These are phyloP conservation scores for Penaeus indicus DNA, from an alignment of 1,140 invertebrate species.

Conservation along the genomic window DNA sequence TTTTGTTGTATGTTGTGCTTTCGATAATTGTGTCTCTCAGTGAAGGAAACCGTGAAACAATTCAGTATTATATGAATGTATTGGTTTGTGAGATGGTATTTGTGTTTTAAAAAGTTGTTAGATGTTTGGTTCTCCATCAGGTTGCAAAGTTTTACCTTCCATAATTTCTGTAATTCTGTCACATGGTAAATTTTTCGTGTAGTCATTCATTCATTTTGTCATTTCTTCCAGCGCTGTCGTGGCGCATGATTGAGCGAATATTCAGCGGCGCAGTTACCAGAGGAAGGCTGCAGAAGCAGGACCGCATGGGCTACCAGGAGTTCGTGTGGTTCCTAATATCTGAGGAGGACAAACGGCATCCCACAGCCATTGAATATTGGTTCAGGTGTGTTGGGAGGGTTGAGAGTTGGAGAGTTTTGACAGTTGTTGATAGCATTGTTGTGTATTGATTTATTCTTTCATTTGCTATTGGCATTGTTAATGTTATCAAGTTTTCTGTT, in stretches of 20 bases:
- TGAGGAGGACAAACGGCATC: constrained; percentile 98
- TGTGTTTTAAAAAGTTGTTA: background rate
- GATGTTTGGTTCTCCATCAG: background rate
- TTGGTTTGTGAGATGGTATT: background rate
- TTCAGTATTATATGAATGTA: too few relatives aligned
- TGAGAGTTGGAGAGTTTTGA: too few relatives aligned
- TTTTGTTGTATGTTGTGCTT: background rate
- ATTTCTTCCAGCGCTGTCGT: constrained; percentile 84
- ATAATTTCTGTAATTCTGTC: background rate
- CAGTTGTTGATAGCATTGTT: too few relatives aligned
- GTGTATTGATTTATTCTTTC: too few relatives aligned
- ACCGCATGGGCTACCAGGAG: constrained; percentile 96
- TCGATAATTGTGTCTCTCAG: too few relatives aligned
- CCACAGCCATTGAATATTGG: constrained; percentile 94
- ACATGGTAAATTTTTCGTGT: background rate
- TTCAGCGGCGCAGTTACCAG: constrained; percentile 96
- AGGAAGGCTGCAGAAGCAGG: constrained; percentile 74
- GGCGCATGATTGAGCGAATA: constrained; percentile 96
- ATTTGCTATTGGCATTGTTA: too few relatives aligned
- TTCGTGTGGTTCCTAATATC: constrained; percentile 99
- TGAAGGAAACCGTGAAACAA: too few relatives aligned
- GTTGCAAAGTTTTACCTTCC: background rate
- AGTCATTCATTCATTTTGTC: background rate
- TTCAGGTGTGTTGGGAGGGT: constrained; percentile 76
- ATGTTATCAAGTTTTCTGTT: too few relatives aligned